Percentiles rank a stretch among this genome's conserved stretches.
Evolutionary conservation across 2,113 vertebrate species (phyloP).

Genomic region (Microcebus tavaratra): DNA sequence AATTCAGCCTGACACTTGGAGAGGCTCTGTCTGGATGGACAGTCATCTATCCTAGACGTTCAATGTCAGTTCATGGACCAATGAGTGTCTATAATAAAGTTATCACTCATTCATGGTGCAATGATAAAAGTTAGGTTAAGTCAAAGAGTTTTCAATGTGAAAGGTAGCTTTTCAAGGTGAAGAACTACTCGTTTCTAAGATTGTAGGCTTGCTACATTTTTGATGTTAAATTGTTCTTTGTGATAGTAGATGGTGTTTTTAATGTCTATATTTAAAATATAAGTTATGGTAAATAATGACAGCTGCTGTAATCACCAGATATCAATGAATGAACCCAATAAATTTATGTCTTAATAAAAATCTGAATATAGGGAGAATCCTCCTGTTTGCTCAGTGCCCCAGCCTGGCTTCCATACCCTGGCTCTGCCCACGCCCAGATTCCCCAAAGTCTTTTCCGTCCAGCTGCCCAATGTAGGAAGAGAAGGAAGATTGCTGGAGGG

Average conservation of each 20-base stretch:
- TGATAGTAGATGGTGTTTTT: neutral
- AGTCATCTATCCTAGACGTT: neutral
- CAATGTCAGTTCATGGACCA: neutral
- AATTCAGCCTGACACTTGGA: neutral
- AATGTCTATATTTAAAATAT: neutral
- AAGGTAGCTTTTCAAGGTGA: neutral
- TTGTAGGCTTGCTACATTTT: neutral
- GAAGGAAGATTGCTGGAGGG: neutral
- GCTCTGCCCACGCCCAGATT: neutral
- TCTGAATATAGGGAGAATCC: neutral
- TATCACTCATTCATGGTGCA: neutral
- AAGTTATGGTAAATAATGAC: neutral
- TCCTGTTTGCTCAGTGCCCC: neutral
- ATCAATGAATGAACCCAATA: neutral
- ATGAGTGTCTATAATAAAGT: neutral
- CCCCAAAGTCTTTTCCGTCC: neutral
- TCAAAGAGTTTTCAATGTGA: neutral
- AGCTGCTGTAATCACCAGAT: neutral
- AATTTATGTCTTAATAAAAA: neutral
- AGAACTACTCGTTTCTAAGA: neutral
- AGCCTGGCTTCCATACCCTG: neutral
- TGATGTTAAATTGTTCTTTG: neutral
- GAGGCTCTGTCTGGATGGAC: neutral
- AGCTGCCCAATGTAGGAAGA: neutral
- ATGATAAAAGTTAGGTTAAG: neutral